These are phyloP conservation scores for Cebus imitator DNA, from an alignment of 2,113 vertebrate genomes.

Conservation along the genomic window DNA sequence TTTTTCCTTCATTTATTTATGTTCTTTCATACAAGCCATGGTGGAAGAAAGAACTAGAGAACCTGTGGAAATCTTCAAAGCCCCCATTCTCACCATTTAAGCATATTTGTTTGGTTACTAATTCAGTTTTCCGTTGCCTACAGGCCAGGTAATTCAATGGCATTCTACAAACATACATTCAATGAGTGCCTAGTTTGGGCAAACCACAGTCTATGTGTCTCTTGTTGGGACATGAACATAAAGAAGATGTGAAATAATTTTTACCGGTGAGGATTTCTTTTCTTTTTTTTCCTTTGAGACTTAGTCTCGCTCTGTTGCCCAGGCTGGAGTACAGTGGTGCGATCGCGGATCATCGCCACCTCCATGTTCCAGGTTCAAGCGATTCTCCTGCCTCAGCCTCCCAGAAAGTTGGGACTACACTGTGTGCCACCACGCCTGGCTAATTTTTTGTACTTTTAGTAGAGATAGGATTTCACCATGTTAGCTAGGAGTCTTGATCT, in stretches of 20 bases:
- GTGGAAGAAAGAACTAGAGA: not conserved
- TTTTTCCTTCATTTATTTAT: not conserved
- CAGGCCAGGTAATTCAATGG: not conserved
- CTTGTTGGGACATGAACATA: conserved; percentile 3
- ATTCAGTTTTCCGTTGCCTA: not conserved
- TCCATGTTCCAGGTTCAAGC: too few species aligned
- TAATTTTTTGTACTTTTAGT: too few species aligned
- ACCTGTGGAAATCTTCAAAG: not conserved
- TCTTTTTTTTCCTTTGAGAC: not conserved
- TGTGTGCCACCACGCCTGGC: too few species aligned
- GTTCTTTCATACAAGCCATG: not conserved
- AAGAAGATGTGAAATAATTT: not conserved
- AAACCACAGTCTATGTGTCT: not conserved
- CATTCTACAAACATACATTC: not conserved
- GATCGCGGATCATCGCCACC: too few species aligned
- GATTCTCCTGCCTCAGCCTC: too few species aligned
- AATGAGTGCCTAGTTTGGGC: not conserved
- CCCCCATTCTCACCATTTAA: not conserved
- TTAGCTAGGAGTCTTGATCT: too few species aligned
- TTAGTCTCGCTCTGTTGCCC: too few species aligned
- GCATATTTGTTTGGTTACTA: not conserved
- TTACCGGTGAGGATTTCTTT: not conserved
- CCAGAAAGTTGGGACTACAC: too few species aligned
- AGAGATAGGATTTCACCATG: too few species aligned
- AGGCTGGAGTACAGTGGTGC: too few species aligned